These are phyloP conservation scores for Zenarchopterus dispar DNA, from an alignment of 2,797 vertebrate genomes.

Conservation along the genomic window DNA sequence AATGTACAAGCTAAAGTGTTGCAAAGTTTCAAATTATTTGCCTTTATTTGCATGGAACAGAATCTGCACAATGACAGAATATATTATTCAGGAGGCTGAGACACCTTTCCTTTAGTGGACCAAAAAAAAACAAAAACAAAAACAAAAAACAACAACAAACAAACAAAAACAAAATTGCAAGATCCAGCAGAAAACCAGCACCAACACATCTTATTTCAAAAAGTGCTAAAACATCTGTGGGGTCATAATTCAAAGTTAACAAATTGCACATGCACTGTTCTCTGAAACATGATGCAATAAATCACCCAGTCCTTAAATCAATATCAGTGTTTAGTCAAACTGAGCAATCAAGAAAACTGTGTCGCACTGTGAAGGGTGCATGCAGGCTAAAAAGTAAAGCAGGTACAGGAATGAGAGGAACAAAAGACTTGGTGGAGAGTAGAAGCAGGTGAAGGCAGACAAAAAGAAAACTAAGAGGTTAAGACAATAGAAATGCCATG, in stretches of 20 bases:
- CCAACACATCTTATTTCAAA: no score
- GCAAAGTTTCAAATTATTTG: slow-evolving; percentile 5
- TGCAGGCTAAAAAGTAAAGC: slow-evolving; percentile 34
- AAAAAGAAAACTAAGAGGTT: slow-evolving; percentile 29
- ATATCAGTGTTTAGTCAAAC: slow-evolving; percentile 11
- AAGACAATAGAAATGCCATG: slow-evolving; percentile 20
- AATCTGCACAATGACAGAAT: slow-evolving; percentile 38
- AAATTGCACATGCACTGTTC: slow-evolving; percentile 29
- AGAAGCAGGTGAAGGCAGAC: slow-evolving; percentile 24
- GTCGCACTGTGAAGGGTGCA: slow-evolving; percentile 13
- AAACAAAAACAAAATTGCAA: no score
- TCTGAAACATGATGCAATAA: slow-evolving; percentile 50
- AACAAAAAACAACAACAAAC: no score
- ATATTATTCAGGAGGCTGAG: slow-evolving; percentile 20
- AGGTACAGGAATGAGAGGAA: slow-evolving; percentile 22
- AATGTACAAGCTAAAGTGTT: background rate
- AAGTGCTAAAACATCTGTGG: no score
- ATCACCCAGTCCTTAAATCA: no score
- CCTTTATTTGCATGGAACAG: slow-evolving; percentile 19
- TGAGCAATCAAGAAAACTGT: slow-evolving; percentile 41
- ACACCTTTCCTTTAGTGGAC: no score
- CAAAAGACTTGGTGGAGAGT: slow-evolving; percentile 13
- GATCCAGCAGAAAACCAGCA: no score
- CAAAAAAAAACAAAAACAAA: no score
- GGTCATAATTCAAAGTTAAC: no score